phyloP scores from a whole-genome alignment of 2,888 invertebrate species.

The Epinotia brunnichana region DNA sequence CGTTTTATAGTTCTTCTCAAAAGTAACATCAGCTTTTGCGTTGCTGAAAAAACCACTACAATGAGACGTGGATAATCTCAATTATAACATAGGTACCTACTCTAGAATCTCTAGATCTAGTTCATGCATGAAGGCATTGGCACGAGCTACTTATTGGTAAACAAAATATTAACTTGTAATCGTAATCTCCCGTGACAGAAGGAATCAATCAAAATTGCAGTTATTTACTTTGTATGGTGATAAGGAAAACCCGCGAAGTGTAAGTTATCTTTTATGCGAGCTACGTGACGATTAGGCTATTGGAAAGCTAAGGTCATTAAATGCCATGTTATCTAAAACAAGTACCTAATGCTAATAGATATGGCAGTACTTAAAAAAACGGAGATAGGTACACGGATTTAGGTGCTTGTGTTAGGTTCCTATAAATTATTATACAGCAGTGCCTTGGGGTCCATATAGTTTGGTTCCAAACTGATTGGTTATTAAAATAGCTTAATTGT shows the following conservation, averaged over 20 bases:
- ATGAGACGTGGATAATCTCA: no score
- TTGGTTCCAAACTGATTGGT: no score
- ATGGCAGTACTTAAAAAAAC: background rate
- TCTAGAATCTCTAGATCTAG: background rate
- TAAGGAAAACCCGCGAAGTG: conserved; percentile 32
- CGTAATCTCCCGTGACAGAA: conserved; percentile 36
- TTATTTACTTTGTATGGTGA: conserved; percentile 19
- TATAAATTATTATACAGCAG: no score
- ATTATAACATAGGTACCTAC: no score
- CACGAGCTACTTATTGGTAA: conserved; percentile 13
- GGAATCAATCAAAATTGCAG: conserved; percentile 34
- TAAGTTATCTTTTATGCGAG: conserved; percentile 18
- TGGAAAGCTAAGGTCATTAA: conserved; percentile 21
- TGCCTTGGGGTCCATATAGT: no score
- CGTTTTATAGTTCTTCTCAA: no score
- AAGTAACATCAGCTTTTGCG: no score
- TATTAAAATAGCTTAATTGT: no score
- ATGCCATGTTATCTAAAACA: conserved; percentile 20
- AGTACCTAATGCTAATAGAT: background rate
- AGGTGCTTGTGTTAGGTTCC: no score
- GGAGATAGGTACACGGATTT: no score
- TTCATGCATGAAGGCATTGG: background rate
- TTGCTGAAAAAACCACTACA: no score
- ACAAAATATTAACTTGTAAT: conserved; percentile 19
- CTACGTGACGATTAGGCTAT: conserved; percentile 20